Conservation (phyloP, 2,888 invertebrate genomes). For the Eupithecia pulchellata region DNA sequence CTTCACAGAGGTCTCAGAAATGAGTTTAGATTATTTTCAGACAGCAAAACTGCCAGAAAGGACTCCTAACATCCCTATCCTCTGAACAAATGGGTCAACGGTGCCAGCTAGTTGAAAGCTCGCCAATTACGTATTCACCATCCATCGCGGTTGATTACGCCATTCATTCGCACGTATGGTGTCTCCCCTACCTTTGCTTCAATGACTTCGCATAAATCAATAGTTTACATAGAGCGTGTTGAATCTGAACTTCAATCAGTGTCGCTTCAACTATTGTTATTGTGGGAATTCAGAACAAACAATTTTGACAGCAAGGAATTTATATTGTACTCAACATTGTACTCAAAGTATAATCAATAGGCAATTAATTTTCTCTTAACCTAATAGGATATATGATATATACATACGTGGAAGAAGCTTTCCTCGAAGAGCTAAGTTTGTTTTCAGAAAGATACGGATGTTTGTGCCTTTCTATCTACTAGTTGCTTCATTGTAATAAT, state of each 20-base stretch:
- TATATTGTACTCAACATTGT: too few relatives aligned
- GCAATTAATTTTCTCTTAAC: too few relatives aligned
- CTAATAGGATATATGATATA: too few relatives aligned
- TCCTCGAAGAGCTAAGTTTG: too few relatives aligned
- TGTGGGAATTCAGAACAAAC: neutral
- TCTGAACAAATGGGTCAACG: slow-evolving; percentile 53
- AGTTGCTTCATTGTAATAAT: too few relatives aligned
- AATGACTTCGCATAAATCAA: slow-evolving; percentile 19
- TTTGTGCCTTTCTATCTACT: too few relatives aligned
- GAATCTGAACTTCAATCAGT: neutral
- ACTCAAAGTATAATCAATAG: too few relatives aligned
- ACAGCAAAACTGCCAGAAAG: neutral
- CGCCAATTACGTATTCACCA: slow-evolving; percentile 57
- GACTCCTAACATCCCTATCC: slow-evolving; percentile 12
- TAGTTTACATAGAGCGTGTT: neutral
- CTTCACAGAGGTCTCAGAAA: too few relatives aligned
- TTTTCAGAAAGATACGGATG: neutral
- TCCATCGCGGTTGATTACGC: slow-evolving; percentile 56
- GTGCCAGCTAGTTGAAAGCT: slow-evolving; percentile 49
- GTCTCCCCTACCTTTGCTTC: slow-evolving; percentile 18
- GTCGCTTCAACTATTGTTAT: neutral
- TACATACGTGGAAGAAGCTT: too few relatives aligned
- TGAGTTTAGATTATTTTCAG: neutral
- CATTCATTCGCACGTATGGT: slow-evolving; percentile 50
- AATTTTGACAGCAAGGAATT: too few relatives aligned